Conservation (phyloP, 2,113 vertebrate species). For the Scomber colias region DNA sequence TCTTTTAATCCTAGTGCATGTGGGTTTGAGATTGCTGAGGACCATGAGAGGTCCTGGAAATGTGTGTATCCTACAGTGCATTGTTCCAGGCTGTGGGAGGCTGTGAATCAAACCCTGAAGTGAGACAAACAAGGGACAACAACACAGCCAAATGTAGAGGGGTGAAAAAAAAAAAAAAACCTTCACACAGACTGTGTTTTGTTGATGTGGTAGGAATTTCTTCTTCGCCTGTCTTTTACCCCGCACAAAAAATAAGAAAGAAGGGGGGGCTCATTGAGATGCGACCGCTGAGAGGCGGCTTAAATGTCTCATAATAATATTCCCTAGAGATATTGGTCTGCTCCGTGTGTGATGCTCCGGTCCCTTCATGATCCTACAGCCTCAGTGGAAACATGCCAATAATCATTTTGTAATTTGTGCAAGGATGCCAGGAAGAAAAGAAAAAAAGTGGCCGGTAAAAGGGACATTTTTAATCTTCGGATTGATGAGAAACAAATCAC, state of each 20-base stretch:
- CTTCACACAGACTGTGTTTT: constrained; percentile 43
- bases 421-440: constrained; percentile 21
- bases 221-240: constrained; percentile 20
- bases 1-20: not conserved
- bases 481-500: too few relatives aligned
- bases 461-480: too few relatives aligned
- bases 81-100: constrained; percentile 72
- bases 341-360: constrained; percentile 52
- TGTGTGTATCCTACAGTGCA: constrained; percentile 57
- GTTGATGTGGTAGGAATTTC: constrained; percentile 55
- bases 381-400: constrained; percentile 37
- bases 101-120: constrained; percentile 66
- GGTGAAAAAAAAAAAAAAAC: constrained; percentile 1
- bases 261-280: constrained; percentile 56
- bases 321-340: constrained; percentile 60
- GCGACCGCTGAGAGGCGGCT: constrained; percentile 52
- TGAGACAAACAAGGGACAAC: constrained; percentile 78
- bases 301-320: constrained; percentile 76
- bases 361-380: constrained; percentile 47
- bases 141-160: constrained; percentile 52
- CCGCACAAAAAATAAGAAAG: not conserved
- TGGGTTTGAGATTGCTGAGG: not conserved
- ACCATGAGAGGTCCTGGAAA: constrained; percentile 44
- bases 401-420: constrained; percentile 17
- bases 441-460: not conserved